Conservation (phyloP, 2,113 vertebrate genomes). For the Recurvirostra avosetta region DNA sequence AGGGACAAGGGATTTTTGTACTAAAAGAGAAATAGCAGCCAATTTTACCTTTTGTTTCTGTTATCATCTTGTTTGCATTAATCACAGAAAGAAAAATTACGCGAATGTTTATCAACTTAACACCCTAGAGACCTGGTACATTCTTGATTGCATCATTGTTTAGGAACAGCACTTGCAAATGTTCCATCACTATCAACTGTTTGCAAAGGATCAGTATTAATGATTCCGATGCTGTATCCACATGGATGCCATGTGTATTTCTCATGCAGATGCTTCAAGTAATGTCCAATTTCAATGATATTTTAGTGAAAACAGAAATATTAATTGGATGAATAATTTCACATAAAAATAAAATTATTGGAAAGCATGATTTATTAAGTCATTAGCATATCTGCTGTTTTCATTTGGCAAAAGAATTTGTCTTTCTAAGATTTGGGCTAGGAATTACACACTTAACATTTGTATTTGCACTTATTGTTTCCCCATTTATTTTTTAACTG, state of each 20-base stretch:
- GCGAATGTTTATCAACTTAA: slow-evolving; percentile 36
- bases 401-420: background rate
- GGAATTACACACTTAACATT: background rate
- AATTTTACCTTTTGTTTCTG: background rate
- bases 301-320: slow-evolving; percentile 28
- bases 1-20: background rate
- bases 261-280: background rate
- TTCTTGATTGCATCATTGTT: slow-evolving; percentile 52
- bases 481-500: background rate
- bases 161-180: slow-evolving; percentile 43
- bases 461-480: background rate
- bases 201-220: background rate
- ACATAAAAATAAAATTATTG: slow-evolving; percentile 13
- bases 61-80: slow-evolving; percentile 28
- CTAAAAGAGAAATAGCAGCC: slow-evolving; percentile 1
- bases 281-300: background rate
- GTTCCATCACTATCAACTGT: background rate
- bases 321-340: background rate
- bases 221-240: slow-evolving; percentile 10
- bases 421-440: background rate
- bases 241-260: slow-evolving; percentile 37
- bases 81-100: slow-evolving; percentile 26
- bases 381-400: background rate
- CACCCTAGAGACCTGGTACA: background rate
- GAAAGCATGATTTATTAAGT: background rate